Conservation (phyloP, 2,113 vertebrate species). For the Leiothrix lutea region DNA sequence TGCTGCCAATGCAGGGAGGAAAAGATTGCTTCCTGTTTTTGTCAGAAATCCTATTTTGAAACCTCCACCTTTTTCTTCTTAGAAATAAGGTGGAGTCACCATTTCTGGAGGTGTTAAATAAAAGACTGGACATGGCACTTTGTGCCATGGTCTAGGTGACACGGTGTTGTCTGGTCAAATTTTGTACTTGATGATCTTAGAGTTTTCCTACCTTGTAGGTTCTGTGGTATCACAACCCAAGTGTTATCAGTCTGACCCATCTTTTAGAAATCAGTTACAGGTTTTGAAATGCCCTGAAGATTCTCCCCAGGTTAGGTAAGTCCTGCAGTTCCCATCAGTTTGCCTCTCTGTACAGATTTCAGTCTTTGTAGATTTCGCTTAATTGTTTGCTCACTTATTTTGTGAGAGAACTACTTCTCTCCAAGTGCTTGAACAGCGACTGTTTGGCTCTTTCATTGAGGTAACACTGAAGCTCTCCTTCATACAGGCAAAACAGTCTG, state of each 20-base stretch:
- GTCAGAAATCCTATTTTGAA: not conserved
- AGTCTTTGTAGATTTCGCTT: fast-evolving
- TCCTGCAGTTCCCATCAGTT: not conserved
- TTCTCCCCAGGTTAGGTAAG: not conserved
- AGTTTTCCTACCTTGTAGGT: not conserved
- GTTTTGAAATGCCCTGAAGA: not conserved
- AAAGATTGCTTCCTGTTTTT: not conserved
- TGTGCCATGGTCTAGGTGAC: not conserved
- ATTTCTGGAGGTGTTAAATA: not conserved
- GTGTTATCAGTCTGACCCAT: not conserved
- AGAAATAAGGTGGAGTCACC: not conserved
- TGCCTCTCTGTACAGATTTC: not conserved
- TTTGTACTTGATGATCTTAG: not conserved
- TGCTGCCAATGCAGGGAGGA: not conserved
- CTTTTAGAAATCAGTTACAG: not conserved
- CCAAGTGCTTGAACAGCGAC: fast-evolving
- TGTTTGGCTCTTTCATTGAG: not conserved
- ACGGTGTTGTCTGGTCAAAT: not conserved
- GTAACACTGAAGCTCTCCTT: not conserved
- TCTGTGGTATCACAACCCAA: not conserved
- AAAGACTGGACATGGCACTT: not conserved
- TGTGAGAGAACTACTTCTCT: not conserved
- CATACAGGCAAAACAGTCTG: not conserved
- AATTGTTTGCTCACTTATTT: not conserved
- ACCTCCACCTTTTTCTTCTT: fast-evolving